Base-by-base conservation (phyloP, 2,888 invertebrate genomes). In the Eutolmus rufibarbis region DNA sequence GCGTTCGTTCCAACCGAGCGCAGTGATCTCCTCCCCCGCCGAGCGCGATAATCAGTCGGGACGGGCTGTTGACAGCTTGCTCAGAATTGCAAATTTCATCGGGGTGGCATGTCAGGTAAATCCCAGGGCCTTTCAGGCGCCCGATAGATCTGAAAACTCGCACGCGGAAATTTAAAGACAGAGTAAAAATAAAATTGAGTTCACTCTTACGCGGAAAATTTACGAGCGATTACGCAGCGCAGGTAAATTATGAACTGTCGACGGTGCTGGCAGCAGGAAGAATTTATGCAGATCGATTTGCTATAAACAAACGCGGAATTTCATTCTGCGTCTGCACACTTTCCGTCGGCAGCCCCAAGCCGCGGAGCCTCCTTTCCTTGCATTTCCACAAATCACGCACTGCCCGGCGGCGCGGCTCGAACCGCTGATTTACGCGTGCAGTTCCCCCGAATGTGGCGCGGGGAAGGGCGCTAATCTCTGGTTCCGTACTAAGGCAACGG, bases 171-270 rank as follows among this genome's bases (percentile, higher is more conserved):
- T 28, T 66, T 28, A 16, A 46, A 46, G 43, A 46, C 43, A 1
- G 8, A 43, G 2, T 66, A 9, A 66, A 66, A 56, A n/a, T n/a
- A 56, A 66, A 12, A 1, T 28, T 28, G 28, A 23, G 23, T 66
- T 23, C 28, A 28, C 2, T 23, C 66, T 66, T 28, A 28, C 8
- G 51, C 5, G 51, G n/a, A 2, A n/a, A 51, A 46, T 51, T n/a
- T 51, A 51, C 51, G n/a, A 5, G 51, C 51, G n/a, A 51, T 51
- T 51, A n/a, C 51, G 14, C 12, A 66, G 66, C 66, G 28, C 79
- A 28, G 51, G 16, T 51, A 51, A 79, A 56, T 79, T 79, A 79
- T 51, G 56, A 79, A 56, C 51, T 51, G 79, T 79, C 79, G 79
- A 79, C 51, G 46, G 79, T 79, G 51, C 16, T 46, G 28, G 19